These are phyloP conservation scores for Apamea anceps DNA, from an alignment of 2,888 invertebrate species.

Conservation along the genomic window DNA sequence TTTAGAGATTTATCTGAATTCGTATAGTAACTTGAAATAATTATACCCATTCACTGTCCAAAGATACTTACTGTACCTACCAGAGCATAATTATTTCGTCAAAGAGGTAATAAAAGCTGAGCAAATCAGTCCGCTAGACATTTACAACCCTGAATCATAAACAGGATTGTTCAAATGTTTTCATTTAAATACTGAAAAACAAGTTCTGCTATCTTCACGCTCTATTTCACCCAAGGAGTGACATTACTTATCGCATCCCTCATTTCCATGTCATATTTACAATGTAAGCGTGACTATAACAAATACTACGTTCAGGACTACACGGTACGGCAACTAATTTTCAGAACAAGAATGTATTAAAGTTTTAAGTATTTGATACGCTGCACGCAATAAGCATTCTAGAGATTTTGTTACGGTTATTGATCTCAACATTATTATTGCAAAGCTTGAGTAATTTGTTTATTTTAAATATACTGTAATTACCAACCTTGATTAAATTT, in stretches of 20 bases:
- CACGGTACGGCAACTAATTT: conserved; percentile 37
- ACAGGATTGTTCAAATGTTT: conserved; percentile 18
- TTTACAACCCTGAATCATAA: conserved; percentile 13
- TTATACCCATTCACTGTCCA: background rate
- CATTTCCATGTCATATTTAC: conserved; percentile 57
- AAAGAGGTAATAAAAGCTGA: background rate
- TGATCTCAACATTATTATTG: conserved; percentile 35
- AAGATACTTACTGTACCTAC: background rate
- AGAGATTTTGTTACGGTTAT: conserved; percentile 51
- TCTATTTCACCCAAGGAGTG: conserved; percentile 50
- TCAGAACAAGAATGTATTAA: conserved; percentile 37
- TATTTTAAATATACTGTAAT: conserved; percentile 12
- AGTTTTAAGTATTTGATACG: conserved; percentile 34
- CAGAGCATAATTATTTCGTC: conserved; percentile 3
- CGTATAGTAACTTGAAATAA: background rate
- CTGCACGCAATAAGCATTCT: conserved; percentile 41
- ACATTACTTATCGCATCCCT: conserved; percentile 61
- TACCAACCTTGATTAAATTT: background rate
- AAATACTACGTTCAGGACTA: conserved; percentile 7
- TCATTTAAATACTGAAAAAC: conserved; percentile 25
- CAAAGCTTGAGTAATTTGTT: conserved; percentile 45
- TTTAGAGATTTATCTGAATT: background rate
- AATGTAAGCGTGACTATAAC: conserved; percentile 25
- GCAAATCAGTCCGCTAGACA: background rate
- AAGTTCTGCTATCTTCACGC: conserved; percentile 49